Base-by-base conservation (phyloP, 2,888 invertebrate species). In the Drosophila fulvimacula region DNA sequence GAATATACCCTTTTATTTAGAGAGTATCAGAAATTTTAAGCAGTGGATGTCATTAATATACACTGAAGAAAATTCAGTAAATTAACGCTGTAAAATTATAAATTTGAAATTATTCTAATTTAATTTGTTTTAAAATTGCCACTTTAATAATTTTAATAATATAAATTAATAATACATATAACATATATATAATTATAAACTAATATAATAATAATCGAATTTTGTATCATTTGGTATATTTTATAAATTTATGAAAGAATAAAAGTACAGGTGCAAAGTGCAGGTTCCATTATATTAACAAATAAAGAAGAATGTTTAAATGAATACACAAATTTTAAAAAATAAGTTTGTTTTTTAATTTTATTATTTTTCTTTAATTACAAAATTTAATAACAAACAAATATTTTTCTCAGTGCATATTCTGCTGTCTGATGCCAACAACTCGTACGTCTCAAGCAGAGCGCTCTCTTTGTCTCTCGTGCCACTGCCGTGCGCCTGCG, bases 401-500 rank as follows among this genome's bases (percentile, higher is more conserved):
- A 3, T 24, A 32, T 56, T 61, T 34, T 30, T 36, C 27, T n/a
- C 62, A 75, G 83, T 73, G 80, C 21, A 62, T 4, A 39, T 21
- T n/a, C 46, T 44, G 41, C 39, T 52, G 32, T 41, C 56, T 53
- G 78, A 69, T 60, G 49, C 34, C 30, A 67, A 56, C 42, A 66
- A 67, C 64, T 69, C 75, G 69, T 67, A 64, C 75, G 61, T 24
- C 52, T 48, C 48, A 64, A 53, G 53, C 39, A 53, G 51, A 57
- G 57, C 63, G 46, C 58, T 69, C 70, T 70, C 81, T 70, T 39
- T 72, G 65, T 72, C 68, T 86, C 80, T 72, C 83, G 83, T 81
- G 82, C 73, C 73, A 52, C 15, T 56, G 58, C 70, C 77, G 74
- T 79, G 81, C 87, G 87, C 79, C 79, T 66, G 86, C 72, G 87